phyloP scores from a whole-genome alignment of 2,888 invertebrate genomes.

The Pycnomerus fuliginosus region DNA sequence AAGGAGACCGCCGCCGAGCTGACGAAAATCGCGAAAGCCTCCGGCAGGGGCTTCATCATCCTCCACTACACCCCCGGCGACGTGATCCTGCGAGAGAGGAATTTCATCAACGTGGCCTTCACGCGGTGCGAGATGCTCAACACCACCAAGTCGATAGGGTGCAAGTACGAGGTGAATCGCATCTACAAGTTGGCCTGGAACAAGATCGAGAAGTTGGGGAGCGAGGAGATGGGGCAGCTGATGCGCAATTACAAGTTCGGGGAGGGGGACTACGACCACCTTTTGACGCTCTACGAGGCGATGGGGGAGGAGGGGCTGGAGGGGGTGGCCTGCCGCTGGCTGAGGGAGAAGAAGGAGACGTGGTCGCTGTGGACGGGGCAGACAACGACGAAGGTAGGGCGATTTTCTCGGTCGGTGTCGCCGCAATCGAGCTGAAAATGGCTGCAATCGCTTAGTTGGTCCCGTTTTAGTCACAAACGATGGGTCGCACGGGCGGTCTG shows the following conservation, averaged over 20 bases:
- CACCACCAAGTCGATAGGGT: conserved; percentile 48
- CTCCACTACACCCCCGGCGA: conserved; percentile 69
- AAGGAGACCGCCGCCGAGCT: conserved; percentile 49
- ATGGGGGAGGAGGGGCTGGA: conserved; percentile 29
- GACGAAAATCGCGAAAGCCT: conserved; percentile 40
- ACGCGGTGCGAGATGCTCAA: conserved; percentile 61
- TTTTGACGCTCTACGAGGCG: conserved; percentile 33
- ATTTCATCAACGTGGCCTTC: conserved; percentile 60
- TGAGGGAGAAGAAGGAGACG: conserved; percentile 47
- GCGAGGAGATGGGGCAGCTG: conserved; percentile 56
- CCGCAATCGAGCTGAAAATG: no score
- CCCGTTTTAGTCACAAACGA: no score
- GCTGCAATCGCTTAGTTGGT: no score
- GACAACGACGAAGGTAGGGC: conserved; percentile 29
- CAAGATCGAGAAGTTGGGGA: conserved; percentile 56
- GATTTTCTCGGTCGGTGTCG: no score
- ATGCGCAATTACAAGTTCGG: conserved; percentile 56
- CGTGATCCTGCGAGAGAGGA: conserved; percentile 55
- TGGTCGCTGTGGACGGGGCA: conserved; percentile 55
- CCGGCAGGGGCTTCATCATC: conserved; percentile 54
- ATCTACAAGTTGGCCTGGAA: conserved; percentile 68
- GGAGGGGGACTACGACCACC: conserved; percentile 55
- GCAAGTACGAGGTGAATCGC: conserved; percentile 69
- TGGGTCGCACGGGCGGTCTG: no score
- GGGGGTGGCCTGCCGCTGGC: conserved; percentile 68